These are phyloP conservation scores for Asteroscopus sphinx DNA, from an alignment of 2,888 invertebrate genomes.

Conservation along the genomic window DNA sequence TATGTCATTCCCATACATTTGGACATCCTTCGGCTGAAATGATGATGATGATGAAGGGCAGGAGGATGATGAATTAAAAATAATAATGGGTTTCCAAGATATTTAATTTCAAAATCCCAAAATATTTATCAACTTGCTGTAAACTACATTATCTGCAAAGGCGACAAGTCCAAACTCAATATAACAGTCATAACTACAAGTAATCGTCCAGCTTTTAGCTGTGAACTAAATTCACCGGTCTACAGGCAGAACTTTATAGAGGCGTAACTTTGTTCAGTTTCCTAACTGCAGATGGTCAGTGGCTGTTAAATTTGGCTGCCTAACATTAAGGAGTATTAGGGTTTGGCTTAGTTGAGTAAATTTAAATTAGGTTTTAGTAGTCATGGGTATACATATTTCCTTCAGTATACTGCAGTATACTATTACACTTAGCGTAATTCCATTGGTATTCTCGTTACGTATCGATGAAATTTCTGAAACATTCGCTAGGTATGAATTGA, in stretches of 20 bases:
- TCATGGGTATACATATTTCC: not conserved
- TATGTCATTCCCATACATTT: too few species aligned
- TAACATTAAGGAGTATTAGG: conserved; percentile 29
- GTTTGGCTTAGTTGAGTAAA: conserved; percentile 6
- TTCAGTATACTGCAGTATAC: too few species aligned
- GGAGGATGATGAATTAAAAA: too few species aligned
- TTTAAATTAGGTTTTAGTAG: conserved; percentile 20
- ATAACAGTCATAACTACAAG: conserved; percentile 66
- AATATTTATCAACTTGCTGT: too few species aligned
- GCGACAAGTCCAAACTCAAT: conserved; percentile 67
- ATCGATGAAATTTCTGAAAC: too few species aligned
- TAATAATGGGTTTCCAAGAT: too few species aligned
- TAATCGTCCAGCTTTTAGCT: conserved; percentile 65
- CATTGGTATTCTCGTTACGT: too few species aligned
- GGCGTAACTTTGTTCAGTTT: conserved; percentile 60
- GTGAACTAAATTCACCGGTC: conserved; percentile 57
- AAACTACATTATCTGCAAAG: conserved; percentile 37
- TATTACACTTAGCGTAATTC: too few species aligned
- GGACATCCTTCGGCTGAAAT: too few species aligned
- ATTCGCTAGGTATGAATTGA: too few species aligned
- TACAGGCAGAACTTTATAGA: conserved; percentile 57
- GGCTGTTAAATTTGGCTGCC: conserved; percentile 52
- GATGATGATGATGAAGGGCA: too few species aligned
- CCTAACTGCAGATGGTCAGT: conserved; percentile 59
- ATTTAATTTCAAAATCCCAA: too few species aligned